phyloP scores from a whole-genome alignment of 2,113 vertebrate species.

The Neolamprologus sp. region DNA sequence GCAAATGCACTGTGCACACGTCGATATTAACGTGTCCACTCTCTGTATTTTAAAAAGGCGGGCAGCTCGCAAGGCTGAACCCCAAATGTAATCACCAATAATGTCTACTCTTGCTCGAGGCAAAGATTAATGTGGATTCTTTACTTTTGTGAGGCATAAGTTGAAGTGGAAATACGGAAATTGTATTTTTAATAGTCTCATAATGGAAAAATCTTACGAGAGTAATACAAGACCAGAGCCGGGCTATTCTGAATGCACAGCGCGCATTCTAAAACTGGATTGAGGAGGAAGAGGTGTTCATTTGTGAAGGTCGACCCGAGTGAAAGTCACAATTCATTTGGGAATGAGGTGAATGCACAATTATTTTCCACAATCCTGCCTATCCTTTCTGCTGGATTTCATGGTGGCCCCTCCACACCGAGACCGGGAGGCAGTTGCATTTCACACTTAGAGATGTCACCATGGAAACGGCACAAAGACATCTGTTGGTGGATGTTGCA shows the following conservation, averaged over 20 bases:
- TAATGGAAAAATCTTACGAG: conserved; percentile 24
- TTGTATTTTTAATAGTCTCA: conserved; percentile 15
- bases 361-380: conserved; percentile 15
- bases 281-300: conserved; percentile 43
- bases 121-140: conserved; percentile 20
- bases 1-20: not conserved
- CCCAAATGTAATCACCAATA: not conserved
- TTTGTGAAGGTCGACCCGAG: conserved; percentile 51
- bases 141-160: not conserved
- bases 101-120: not conserved
- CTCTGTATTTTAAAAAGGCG: not conserved
- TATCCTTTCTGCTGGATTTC: conserved; percentile 40
- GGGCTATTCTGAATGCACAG: conserved; percentile 23
- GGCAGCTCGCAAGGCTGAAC: not conserved
- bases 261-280: not conserved
- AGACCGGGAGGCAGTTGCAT: conserved; percentile 25
- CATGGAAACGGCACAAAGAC: conserved; percentile 57
- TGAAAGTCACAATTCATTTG: conserved; percentile 33
- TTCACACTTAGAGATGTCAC: conserved; percentile 37
- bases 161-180: conserved; percentile 4
- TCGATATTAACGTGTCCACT: not conserved
- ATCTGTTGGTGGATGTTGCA: conserved; percentile 28
- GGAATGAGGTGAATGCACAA: conserved; percentile 41
- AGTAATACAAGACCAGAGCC: not conserved
- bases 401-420: conserved; percentile 10